Evolutionary conservation across 1,140 invertebrate genomes (phyloP).

Genomic region (Bombyx mandarina): DNA sequence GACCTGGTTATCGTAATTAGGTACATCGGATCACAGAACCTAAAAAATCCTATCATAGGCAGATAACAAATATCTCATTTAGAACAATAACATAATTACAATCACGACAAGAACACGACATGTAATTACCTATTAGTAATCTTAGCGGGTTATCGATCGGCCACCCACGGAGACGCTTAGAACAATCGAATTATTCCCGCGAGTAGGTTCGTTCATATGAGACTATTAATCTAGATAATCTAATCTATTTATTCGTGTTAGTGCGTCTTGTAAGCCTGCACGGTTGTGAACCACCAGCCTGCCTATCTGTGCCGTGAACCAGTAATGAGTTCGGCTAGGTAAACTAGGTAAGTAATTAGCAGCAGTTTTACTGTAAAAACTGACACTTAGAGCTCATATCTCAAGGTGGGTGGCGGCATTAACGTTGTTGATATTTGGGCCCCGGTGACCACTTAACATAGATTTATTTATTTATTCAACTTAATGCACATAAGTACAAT

Average conservation of each 20-base stretch:
- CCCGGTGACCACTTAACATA: too few species aligned
- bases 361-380: background rate
- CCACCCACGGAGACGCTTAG: constrained; percentile 48
- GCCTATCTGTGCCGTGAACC: background rate
- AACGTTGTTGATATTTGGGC: background rate
- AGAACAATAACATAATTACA: constrained; percentile 10
- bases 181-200: constrained; percentile 46
- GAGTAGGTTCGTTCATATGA: constrained; percentile 6
- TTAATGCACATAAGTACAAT: too few species aligned
- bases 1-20: too few species aligned
- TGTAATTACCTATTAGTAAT: constrained; percentile 39
- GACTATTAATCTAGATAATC: constrained; percentile 9
- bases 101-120: constrained; percentile 28
- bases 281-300: background rate
- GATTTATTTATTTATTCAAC: too few species aligned
- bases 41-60: background rate
- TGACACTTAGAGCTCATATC: background rate
- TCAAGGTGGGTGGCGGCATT: background rate
- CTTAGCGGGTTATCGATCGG: constrained; percentile 21
- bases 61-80: constrained; percentile 6
- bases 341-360: background rate
- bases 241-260: background rate
- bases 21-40: too few species aligned
- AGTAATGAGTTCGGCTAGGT: background rate
- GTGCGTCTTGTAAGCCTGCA: background rate